Evolutionary conservation across 35 echinoderm and acorn worm genomes (phyloP), one percentile per base, ranked within the genome.

Genomic region (Stichopus chloronotus): DNA sequence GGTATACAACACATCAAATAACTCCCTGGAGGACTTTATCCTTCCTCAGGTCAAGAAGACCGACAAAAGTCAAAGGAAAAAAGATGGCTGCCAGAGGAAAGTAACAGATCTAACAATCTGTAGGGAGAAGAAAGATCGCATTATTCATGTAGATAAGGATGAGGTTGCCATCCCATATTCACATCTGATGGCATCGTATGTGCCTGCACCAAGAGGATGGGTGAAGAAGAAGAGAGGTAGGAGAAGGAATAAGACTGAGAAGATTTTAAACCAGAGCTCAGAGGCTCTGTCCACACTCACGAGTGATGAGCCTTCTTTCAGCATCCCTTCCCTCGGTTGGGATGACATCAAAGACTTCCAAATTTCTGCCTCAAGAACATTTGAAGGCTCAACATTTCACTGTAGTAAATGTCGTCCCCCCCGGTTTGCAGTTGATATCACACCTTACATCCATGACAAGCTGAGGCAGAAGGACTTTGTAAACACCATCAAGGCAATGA

Each of bases 141-240:
- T 89, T 25, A 14, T 89, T 16, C 71, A 71, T 54, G 87, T 89
- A 5, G 87, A 89, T 89, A 52, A 59, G 55, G 57, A 59, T 7
- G 87, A 89, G 52, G 12, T 54, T 61, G 61, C 58, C n/a, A 61
- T 89, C 11, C 24, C 87, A 54, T 71, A 16, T 5, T 89, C 87
- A 16, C 11, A 17, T n/a, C 19, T 71, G 57, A 14, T 61, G 7
- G 87, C 58, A 55, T 71, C 59, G 9, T 89, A 89, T 52, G 22
- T 89, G 7, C 87, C 87, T 5, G 71, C 17, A 61, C 59, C 87
- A n/a, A 89, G 65, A 89, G 87, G 59, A 58, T 85, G 82, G 82
- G 30, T 21, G 59, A 89, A 72, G 60, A 53, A 53, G 61, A 71
- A 54, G 22, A 55, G 8, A 56, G 61, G 87, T 12, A 58, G 21